Evolutionary conservation across 2,888 invertebrate genomes (phyloP).

Genomic region (Drosophila vallismaia): DNA sequence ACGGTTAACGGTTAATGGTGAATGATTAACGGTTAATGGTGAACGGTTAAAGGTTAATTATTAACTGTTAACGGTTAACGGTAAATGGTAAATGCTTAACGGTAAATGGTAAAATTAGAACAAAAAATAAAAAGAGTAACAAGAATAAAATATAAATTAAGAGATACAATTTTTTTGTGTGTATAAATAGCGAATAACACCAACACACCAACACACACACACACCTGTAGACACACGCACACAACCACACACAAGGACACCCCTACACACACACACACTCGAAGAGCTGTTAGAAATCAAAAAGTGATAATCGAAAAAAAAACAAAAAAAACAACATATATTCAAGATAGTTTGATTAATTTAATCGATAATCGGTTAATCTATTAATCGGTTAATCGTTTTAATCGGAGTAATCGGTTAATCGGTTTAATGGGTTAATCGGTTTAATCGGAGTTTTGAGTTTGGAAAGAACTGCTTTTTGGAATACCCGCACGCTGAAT

Average conservation of each 20-base stretch:
- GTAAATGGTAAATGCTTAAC: neutral
- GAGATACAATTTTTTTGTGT: constrained; percentile 57
- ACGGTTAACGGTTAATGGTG: too few relatives aligned
- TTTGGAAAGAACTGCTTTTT: constrained; percentile 10
- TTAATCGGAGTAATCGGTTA: too few relatives aligned
- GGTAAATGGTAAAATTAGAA: constrained; percentile 6
- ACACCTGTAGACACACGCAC: constrained; percentile 24
- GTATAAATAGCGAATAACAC: constrained; percentile 62
- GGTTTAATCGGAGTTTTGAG: too few relatives aligned
- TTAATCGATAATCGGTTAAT: neutral
- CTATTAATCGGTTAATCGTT: too few relatives aligned
- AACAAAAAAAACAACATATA: neutral
- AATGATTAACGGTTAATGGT: too few relatives aligned
- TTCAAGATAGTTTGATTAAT: constrained; percentile 6
- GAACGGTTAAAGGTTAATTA: too few relatives aligned
- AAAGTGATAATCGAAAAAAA: constrained; percentile 34
- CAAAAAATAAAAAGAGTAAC: neutral
- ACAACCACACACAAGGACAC: constrained; percentile 7
- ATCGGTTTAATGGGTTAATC: too few relatives aligned
- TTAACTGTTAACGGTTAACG: too few relatives aligned
- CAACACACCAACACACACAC: constrained; percentile 14
- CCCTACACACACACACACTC: constrained; percentile 22
- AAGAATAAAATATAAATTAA: constrained; percentile 16
- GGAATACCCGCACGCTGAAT: constrained; percentile 25
- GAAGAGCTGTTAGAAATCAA: constrained; percentile 40